Conservation (phyloP, 2,113 vertebrate genomes). For the Archocentrus centrarchus region DNA sequence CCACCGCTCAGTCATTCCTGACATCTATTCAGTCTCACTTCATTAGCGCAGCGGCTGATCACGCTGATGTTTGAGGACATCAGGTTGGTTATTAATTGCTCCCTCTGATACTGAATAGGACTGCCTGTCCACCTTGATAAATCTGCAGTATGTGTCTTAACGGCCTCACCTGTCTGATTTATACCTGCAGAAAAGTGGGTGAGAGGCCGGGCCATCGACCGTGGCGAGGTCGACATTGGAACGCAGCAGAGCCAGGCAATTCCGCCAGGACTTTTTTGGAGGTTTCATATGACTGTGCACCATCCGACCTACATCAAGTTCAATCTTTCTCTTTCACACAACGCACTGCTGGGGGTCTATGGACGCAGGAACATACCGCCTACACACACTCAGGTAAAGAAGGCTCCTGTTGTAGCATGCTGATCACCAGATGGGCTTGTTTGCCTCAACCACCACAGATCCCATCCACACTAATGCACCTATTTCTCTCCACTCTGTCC, state of each 20-base stretch:
- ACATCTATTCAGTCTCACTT: slow-evolving; percentile 60
- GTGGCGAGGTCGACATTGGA: slow-evolving; percentile 93
- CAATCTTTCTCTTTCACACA: slow-evolving; percentile 94
- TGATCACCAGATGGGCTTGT: slow-evolving; percentile 56
- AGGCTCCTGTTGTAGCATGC: slow-evolving; percentile 15
- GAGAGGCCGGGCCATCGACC: slow-evolving; percentile 92
- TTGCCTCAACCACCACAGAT: not conserved
- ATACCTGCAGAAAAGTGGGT: slow-evolving; percentile 75
- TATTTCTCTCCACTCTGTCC: not conserved
- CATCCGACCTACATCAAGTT: slow-evolving; percentile 97
- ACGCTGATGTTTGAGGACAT: slow-evolving; percentile 57
- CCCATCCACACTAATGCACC: slow-evolving; percentile 9
- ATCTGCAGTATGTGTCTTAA: slow-evolving; percentile 20
- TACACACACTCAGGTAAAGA: slow-evolving; percentile 96
- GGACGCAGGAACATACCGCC: slow-evolving; percentile 97
- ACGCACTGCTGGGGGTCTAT: slow-evolving; percentile 95
- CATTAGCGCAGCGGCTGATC: slow-evolving; percentile 66
- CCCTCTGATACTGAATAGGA: slow-evolving; percentile 39
- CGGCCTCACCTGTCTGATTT: slow-evolving; percentile 22
- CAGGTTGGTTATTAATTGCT: slow-evolving; percentile 62
- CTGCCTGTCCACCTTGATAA: slow-evolving; percentile 36
- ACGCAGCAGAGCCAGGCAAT: slow-evolving; percentile 93
- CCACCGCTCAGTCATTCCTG: slow-evolving; percentile 50
- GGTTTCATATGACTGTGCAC: slow-evolving; percentile 96
- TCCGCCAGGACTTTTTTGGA: slow-evolving; percentile 96